Evolutionary conservation across 2,888 invertebrate species (phyloP).

Genomic region (Hofmannophila pseudospretella): DNA sequence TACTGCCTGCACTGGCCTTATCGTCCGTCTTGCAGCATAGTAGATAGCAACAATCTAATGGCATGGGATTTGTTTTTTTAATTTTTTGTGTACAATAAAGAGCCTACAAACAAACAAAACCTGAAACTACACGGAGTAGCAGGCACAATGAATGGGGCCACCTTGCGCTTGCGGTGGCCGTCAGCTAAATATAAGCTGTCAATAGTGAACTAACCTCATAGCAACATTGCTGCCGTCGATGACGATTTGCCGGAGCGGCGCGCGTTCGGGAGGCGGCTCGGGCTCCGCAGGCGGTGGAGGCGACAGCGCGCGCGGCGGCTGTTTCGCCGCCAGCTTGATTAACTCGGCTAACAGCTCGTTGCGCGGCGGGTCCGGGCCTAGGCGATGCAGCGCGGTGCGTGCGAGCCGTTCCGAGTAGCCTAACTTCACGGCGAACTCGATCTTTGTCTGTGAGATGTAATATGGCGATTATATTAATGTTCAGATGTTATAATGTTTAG

Average conservation of each 20-base stretch:
- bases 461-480: background rate
- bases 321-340: constrained; percentile 86
- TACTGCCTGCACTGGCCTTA: too few species aligned
- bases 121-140: too few species aligned
- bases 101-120: too few species aligned
- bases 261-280: constrained; percentile 52
- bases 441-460: constrained; percentile 78
- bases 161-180: too few species aligned
- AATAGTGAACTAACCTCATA: constrained; percentile 89
- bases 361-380: constrained; percentile 91
- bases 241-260: constrained; percentile 85
- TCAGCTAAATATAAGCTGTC: too few species aligned
- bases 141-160: too few species aligned
- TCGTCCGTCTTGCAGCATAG: too few species aligned
- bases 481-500: background rate
- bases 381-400: constrained; percentile 86
- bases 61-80: too few species aligned
- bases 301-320: constrained; percentile 51
- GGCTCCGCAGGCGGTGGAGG: constrained; percentile 51
- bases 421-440: constrained; percentile 94
- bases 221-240: constrained; percentile 97
- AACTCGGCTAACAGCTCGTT: constrained; percentile 93
- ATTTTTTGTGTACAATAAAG: too few species aligned
- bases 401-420: constrained; percentile 94
- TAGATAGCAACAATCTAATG: too few species aligned